Base-by-base conservation (phyloP, 1,140 invertebrate species). In the Sminthurinus signatus region DNA sequence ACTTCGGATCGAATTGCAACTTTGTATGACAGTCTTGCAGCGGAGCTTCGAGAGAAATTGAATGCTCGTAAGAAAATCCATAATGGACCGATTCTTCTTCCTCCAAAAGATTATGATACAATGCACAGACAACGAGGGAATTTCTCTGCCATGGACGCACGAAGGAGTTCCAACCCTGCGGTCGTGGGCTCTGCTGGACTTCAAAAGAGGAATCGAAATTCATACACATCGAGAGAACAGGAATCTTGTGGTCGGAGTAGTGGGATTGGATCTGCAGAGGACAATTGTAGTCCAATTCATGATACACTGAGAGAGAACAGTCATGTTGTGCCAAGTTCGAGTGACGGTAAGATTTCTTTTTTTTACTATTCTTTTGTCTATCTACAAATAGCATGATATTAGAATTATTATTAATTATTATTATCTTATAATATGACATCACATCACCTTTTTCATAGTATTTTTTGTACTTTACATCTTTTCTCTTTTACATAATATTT, bases 91-190 rank as follows among this genome's bases (percentile, higher is more conserved):
- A 82, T 96, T 43, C 80, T 96, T 31, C 75, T 93, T 55, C 93
- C 94, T 1, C 93, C 93, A 0, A 83, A 91, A 44, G 94, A 96
- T 76, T 97, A 96, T 77, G 93, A 96, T 74, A 91, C 88, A 1
- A 85, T 89, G 8, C 88, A 90, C 72, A 79, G 91, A 59, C 86
- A 87, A 62, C 88, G 88, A 61, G 91, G 90, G 0, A 91, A 78
- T 46, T 76, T 90, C n/a, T 83, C 82, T 29, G 87, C 86, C 39
- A 89, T 91, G 56, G 88, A 91, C 73, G 79, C 85, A 19, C 75
- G 89, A 17, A 79, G 88, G 52, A 88, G 85, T 65, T 75, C 86
- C 27, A 88, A 87, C 72, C 77, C 84, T 64, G 86, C 83, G 63
- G 86, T 88, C 36, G 86, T 87, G 2, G 86, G 86, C 1, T 78